phyloP scores from a whole-genome alignment of 1,140 invertebrate genomes.

The Drosophila lowei region DNA sequence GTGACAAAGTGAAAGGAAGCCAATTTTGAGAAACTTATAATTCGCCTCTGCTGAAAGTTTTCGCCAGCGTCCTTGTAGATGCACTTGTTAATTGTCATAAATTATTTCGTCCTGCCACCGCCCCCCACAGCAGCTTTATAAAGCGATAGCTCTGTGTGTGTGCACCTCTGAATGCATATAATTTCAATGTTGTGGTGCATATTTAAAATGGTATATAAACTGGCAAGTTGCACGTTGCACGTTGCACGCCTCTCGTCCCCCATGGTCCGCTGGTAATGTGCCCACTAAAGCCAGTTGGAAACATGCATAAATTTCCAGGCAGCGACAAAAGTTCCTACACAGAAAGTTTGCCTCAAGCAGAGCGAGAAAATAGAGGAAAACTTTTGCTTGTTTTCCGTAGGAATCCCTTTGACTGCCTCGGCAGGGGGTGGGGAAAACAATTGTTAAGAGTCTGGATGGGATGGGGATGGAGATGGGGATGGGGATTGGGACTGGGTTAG shows the following conservation, averaged over 20 bases:
- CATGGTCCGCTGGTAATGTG: conserved; percentile 36
- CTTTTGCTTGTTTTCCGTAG: conserved; percentile 35
- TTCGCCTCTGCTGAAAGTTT: conserved; percentile 24
- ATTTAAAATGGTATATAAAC: conserved; percentile 68
- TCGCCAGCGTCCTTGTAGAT: conserved; percentile 29
- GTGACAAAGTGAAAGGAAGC: conserved; percentile 42
- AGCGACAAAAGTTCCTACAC: conserved; percentile 55
- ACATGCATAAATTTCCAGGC: conserved; percentile 69
- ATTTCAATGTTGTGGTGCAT: conserved; percentile 66
- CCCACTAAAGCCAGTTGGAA: conserved; percentile 67
- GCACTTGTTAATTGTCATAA: conserved; percentile 74
- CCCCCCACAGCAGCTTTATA: conserved; percentile 18
- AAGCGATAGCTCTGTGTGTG: conserved; percentile 9
- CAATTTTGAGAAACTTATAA: conserved; percentile 38
- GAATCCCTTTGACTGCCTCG: conserved; percentile 15
- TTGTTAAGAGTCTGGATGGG: conserved; percentile 18
- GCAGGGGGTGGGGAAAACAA: conserved; percentile 2
- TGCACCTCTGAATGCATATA: conserved; percentile 46
- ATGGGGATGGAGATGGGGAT: not conserved
- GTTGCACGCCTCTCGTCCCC: not conserved
- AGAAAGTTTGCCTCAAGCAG: conserved; percentile 54
- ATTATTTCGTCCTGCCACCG: conserved; percentile 43
- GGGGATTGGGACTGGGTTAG: conserved; percentile 26
- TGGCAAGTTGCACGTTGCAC: conserved; percentile 27
- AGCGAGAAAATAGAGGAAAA: conserved; percentile 51